Percentiles rank a stretch among this genome's conserved stretches.
These are phyloP conservation scores for Hyposoter dolosus DNA, from an alignment of 2,888 invertebrate species.

Conservation along the genomic window DNA sequence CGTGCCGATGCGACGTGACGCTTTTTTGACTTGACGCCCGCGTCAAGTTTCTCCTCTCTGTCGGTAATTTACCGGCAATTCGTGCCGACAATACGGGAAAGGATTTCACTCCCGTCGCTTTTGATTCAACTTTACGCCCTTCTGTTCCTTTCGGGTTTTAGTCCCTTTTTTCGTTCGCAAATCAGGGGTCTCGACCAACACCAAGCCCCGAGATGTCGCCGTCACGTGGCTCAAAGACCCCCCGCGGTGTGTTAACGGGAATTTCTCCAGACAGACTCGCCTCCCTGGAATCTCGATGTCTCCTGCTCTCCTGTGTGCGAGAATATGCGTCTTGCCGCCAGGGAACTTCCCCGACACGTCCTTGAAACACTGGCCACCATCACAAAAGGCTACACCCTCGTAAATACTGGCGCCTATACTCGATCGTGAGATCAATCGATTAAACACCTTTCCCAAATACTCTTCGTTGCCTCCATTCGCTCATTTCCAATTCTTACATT, in stretches of 20 bases:
- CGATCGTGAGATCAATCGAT: constrained; percentile 57
- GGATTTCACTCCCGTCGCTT: neutral
- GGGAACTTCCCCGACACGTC: constrained; percentile 51
- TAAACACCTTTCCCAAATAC: constrained; percentile 15
- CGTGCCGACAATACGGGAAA: neutral
- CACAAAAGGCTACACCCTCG: constrained; percentile 26
- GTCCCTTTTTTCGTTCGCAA: constrained; percentile 14
- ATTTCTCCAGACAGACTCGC: constrained; percentile 58
- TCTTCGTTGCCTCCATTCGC: neutral
- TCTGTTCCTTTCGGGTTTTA: neutral
- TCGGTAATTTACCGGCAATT: constrained; percentile 24
- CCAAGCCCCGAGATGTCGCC: constrained; percentile 55
- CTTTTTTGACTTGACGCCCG: constrained; percentile 16
- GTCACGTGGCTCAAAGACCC: constrained; percentile 74
- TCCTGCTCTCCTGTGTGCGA: constrained; percentile 29
- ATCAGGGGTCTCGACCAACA: constrained; percentile 55
- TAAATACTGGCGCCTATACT: constrained; percentile 39
- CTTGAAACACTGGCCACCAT: constrained; percentile 31
- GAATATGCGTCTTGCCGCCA: constrained; percentile 26
- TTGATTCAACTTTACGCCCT: constrained; percentile 7
- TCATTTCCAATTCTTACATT: constrained; percentile 11
- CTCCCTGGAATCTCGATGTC: constrained; percentile 49
- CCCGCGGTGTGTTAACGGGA: constrained; percentile 78
- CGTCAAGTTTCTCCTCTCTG: neutral
- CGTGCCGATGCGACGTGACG: constrained; percentile 43